Evolutionary conservation across 2,797 vertebrate genomes (phyloP), one percentile per base, ranked within the genome.

Genomic region (Urosaurus nigricauda): DNA sequence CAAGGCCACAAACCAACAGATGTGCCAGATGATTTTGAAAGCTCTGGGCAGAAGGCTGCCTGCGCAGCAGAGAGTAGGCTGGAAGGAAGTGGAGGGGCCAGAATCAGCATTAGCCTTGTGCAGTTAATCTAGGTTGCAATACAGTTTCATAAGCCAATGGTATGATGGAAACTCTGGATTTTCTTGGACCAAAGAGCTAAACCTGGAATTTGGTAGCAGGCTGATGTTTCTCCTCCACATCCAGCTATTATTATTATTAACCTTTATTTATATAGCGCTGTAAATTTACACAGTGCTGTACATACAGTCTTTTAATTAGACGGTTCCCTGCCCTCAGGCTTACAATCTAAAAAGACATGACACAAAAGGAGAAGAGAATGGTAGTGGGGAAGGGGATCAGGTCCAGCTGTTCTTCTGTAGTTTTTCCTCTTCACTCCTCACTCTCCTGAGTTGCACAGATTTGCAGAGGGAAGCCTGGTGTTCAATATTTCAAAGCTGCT

Each of bases 71-170:
- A 70, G 63, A 47, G 40, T 12, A 51, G 29, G 58, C 63, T 11
- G 63, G 82, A 32, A 29, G 47, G 19, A 40, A 40, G 13, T 24
- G 70, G 26, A 21, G 21, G 37, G 14, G 7, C 21, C 5, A 35
- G 79, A n/a, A 16, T 19, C 32, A 81, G 21, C 58, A 40, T 81
- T 81, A 37, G 19, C 35, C 37, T 29, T 32, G 35, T 9, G 17
- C 65, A 47, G 63, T 47, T 83, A 43, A 83, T 83, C 63, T 83
- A 29, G 81, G 81, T 70, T 47, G 63, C 81, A 68, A 47, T 70
- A 14, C 65, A n/a, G 29, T 53, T 83, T 51, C 65, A n/a, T 71
- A 70, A 83, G 32, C 32, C 63, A 24, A 16, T 6, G 43, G 82
- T 70, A 43, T 51, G 43, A 21, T 4, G 24, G n/a, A 83, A 83